Evolutionary conservation across 2,888 invertebrate genomes (phyloP).

Genomic region (Microplitis deprimator): DNA sequence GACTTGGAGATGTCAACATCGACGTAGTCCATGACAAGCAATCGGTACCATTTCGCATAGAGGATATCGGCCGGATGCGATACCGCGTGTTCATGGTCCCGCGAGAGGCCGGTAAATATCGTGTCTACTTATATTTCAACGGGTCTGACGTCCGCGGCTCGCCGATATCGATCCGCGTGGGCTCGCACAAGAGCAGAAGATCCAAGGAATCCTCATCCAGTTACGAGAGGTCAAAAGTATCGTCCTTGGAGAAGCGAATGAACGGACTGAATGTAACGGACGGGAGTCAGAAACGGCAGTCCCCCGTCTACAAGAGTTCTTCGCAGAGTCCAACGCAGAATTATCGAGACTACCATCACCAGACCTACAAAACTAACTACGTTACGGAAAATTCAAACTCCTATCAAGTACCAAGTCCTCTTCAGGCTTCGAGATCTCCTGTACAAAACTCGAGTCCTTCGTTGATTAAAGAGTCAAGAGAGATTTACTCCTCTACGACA

Average conservation of each 20-base stretch:
- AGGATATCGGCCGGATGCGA: constrained; percentile 82
- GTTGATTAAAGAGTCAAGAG: constrained; percentile 63
- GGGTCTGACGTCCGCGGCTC: constrained; percentile 87
- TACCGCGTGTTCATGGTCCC: constrained; percentile 86
- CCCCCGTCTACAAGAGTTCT: constrained; percentile 57
- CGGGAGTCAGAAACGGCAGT: constrained; percentile 43
- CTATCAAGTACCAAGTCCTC: constrained; percentile 53
- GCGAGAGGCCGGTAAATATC: constrained; percentile 83
- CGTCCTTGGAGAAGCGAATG: constrained; percentile 64
- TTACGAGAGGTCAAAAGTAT: constrained; percentile 58
- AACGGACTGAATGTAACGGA: constrained; percentile 60
- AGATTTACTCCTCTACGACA: constrained; percentile 61
- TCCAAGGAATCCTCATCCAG: constrained; percentile 60
- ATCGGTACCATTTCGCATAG: constrained; percentile 87
- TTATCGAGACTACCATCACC: constrained; percentile 53
- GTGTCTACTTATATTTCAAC: constrained; percentile 94
- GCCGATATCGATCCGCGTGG: constrained; percentile 89
- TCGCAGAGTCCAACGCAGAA: constrained; percentile 59
- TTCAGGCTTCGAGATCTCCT: constrained; percentile 60
- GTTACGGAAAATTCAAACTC: constrained; percentile 47
- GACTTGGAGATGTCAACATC: constrained; percentile 88
- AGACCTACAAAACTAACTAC: constrained; percentile 61
- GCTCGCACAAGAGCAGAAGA: constrained; percentile 77
- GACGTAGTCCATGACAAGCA: constrained; percentile 92
- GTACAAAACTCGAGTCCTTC: constrained; percentile 60